Percentiles rank a stretch among this genome's conserved stretches.
Conservation (phyloP, 1,140 invertebrate species). For the Apis mellifera region DNA sequence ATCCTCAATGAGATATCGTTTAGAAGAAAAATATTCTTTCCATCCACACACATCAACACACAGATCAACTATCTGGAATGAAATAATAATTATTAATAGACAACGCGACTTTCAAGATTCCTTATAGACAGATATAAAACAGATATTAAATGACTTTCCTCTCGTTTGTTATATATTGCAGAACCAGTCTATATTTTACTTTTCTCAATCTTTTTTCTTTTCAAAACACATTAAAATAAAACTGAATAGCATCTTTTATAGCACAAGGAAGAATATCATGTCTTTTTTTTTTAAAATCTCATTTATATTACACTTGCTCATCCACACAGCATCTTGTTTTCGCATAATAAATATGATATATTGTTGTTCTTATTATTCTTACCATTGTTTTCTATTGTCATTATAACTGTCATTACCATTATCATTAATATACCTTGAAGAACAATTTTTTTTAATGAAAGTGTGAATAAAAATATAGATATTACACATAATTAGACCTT, state of each 20-base stretch:
- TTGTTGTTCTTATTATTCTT: not conserved
- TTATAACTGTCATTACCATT: not conserved
- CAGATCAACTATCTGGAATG: not conserved
- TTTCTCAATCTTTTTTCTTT: not conserved
- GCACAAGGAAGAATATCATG: not conserved
- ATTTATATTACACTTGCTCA: not conserved
- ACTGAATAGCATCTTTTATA: not conserved
- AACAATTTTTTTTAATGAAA: not conserved
- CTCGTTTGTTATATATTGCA: not conserved
- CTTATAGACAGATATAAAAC: not conserved
- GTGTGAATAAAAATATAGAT: not conserved
- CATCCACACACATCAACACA: not conserved
- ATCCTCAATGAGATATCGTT: not conserved
- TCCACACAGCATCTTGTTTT: not conserved
- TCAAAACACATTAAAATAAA: not conserved
- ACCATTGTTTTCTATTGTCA: not conserved
- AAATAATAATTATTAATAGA: constrained; percentile 1
- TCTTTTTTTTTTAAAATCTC: not conserved
- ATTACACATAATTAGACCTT: too few species aligned
- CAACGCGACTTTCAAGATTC: not conserved
- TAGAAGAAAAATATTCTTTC: not conserved
- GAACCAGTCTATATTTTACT: not conserved
- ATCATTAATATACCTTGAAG: not conserved
- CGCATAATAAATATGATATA: not conserved
- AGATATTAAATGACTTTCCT: not conserved